These are phyloP conservation scores for Mamestra configurata DNA, from an alignment of 1,140 invertebrate species.

Conservation along the genomic window DNA sequence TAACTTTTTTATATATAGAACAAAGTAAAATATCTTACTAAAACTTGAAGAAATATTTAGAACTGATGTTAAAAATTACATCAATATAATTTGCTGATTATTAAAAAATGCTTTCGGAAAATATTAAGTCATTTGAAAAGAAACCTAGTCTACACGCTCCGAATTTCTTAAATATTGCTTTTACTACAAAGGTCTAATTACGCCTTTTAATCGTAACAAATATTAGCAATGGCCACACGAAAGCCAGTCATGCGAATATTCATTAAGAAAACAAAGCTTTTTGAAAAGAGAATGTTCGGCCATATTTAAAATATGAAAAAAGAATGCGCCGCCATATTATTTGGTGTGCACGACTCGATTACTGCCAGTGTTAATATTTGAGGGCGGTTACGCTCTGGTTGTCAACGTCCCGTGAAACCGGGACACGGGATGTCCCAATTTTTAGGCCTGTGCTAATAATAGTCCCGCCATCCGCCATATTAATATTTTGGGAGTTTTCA, in stretches of 20 bases:
- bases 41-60: not conserved
- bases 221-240: constrained; percentile 13
- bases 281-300: constrained; percentile 1
- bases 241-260: constrained; percentile 6
- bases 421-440: constrained; percentile 19
- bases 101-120: not conserved
- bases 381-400: constrained; percentile 27
- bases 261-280: constrained; percentile 14
- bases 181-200: constrained; percentile 1
- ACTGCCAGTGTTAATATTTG: constrained; percentile 36
- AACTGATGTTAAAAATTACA: not conserved
- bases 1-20: too few species aligned
- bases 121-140: not conserved
- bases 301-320: constrained; percentile 4
- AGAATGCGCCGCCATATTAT: constrained; percentile 9
- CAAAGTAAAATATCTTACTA: too few species aligned
- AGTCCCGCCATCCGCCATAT: constrained; percentile 16
- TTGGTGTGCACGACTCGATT: constrained; percentile 2
- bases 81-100: not conserved
- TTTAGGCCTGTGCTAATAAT: constrained; percentile 17
- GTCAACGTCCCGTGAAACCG: constrained; percentile 27
- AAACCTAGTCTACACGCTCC: not conserved
- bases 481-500: constrained; percentile 19
- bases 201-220: not conserved
- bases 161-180: not conserved